These are phyloP conservation scores for Gnathonemus echidnorhynchus DNA, from an alignment of 2,113 vertebrate genomes.

Conservation along the genomic window DNA sequence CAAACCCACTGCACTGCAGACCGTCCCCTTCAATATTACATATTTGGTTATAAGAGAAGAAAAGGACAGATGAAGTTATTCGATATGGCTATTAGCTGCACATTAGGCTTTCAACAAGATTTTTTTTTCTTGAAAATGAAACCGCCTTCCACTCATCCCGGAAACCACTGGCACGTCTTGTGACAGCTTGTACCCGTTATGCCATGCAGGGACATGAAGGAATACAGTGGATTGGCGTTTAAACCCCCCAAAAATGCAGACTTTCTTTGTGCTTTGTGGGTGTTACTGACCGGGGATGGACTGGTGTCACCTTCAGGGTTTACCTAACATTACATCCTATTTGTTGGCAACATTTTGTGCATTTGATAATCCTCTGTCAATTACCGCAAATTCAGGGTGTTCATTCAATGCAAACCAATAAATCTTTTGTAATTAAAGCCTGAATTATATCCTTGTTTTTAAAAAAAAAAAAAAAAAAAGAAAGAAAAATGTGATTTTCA, in stretches of 20 bases:
- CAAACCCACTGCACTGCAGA: background rate
- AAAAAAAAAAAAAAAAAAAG: background rate
- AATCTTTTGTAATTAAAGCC: background rate
- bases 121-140: background rate
- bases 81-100: background rate
- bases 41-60: background rate
- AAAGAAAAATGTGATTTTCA: background rate
- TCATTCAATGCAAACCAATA: background rate
- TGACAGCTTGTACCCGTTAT: background rate
- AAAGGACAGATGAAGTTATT: slow-evolving; percentile 4
- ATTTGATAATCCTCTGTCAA: background rate
- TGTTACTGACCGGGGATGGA: background rate
- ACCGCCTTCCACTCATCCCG: background rate
- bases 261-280: background rate
- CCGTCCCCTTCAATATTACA: too few species aligned
- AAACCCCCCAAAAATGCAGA: background rate
- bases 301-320: background rate
- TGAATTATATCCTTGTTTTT: background rate
- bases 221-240: background rate
- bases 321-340: background rate
- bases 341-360: background rate
- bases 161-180: background rate
- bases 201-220: background rate
- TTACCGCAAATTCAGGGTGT: background rate
- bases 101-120: background rate